Percentiles rank a stretch among this genome's conserved stretches.
phyloP scores from a whole-genome alignment of 2,888 invertebrate species.

The Gymnoscelis rufifasciata region DNA sequence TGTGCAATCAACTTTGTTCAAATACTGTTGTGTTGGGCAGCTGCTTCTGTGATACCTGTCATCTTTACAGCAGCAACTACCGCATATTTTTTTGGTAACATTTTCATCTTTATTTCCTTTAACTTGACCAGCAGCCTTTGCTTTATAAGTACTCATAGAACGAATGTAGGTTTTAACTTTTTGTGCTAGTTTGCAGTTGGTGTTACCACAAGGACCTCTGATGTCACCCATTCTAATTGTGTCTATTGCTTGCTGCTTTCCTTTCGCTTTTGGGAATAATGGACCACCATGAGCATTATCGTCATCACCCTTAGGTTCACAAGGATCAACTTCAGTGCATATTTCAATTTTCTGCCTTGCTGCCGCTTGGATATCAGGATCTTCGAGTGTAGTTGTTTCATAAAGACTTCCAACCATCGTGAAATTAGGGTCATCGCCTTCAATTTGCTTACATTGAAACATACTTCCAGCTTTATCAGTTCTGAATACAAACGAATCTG shows the following conservation, averaged over 20 bases:
- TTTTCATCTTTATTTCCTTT: constrained; percentile 35
- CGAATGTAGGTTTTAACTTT: constrained; percentile 65
- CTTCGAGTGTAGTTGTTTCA: constrained; percentile 66
- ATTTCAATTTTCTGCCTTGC: constrained; percentile 57
- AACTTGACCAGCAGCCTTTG: constrained; percentile 41
- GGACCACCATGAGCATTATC: constrained; percentile 22
- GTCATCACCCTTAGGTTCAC: constrained; percentile 44
- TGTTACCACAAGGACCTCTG: constrained; percentile 67
- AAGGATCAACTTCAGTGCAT: constrained; percentile 58
- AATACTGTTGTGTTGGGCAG: constrained; percentile 43
- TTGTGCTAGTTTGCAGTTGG: constrained; percentile 63
- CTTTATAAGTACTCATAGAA: constrained; percentile 57
- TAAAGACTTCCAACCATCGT: constrained; percentile 66
- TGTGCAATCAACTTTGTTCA: constrained; percentile 33
- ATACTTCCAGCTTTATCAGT: constrained; percentile 67
- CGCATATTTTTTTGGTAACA: constrained; percentile 53
- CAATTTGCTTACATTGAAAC: constrained; percentile 61
- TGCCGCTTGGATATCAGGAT: constrained; percentile 49
- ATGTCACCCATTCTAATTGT: constrained; percentile 73
- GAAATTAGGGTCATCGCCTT: constrained; percentile 67
- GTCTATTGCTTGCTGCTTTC: constrained; percentile 52
- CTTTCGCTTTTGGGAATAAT: constrained; percentile 31
- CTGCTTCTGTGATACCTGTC: constrained; percentile 61
- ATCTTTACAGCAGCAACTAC: constrained; percentile 62
- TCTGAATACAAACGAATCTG: constrained; percentile 63